Base-by-base conservation (phyloP, 2,797 vertebrate species). In the Betta splendens region DNA sequence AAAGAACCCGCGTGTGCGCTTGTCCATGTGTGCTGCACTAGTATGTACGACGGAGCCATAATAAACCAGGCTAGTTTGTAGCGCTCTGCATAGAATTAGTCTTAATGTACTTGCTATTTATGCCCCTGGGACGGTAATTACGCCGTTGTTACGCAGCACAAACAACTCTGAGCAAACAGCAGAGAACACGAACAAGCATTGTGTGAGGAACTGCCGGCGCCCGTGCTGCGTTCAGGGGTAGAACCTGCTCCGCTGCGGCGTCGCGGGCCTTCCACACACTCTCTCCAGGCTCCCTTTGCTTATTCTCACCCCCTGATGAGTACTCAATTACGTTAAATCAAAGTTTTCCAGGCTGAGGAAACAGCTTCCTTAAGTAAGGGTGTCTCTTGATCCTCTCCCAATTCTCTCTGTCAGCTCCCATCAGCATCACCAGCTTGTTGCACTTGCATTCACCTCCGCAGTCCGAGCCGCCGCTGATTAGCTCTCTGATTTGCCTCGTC, bases 61-160 rank as follows among this genome's bases (percentile, higher is more conserved):
- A 89, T 76, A 84, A 83, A 80, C 78, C 69, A 63, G 63, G 75
- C 83, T 78, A 81, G 86, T 84, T 87, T 87, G 79, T 88, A 79
- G 76, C 72, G 87, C 68, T 85, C 75, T 84, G 83, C 80, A 85
- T 84, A 77, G 82, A 81, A 89, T 89, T 88, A 86, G 77, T 85
- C 77, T 88, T 85, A 75, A 91, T 91, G 85, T 85, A 78, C 62
- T 76, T 83, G 79, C 75, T 77, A 81, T 87, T 87, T 82, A 59
- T 66, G 54, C 83, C 82, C 80, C 64, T 25, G 84, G 83, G 89
- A 85, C 12, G 73, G 72, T 89, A 86, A 89, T 90, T 88, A 89
- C 72, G 13, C 59, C 38, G 83, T 85, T 85, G 79, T 88, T 87
- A 81, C 70, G 7, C 57, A 80, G 64, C 66, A 62, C 72, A 70